Evolutionary conservation across 2,113 vertebrate species (phyloP), one percentile per base, ranked within the genome.

Genomic region (Eurystomus gularis): DNA sequence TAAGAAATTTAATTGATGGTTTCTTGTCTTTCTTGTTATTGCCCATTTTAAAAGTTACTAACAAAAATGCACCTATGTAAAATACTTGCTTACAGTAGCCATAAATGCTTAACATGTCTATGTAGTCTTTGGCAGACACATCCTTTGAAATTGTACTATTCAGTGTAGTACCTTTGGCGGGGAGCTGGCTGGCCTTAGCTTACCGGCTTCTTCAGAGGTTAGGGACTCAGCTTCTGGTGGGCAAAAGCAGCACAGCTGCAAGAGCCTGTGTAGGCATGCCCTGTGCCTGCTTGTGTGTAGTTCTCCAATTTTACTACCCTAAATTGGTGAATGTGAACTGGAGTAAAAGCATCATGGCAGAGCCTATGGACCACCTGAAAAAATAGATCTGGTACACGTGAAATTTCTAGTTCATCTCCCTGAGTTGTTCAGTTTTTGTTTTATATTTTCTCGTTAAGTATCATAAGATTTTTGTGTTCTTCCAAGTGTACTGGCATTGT

Each of bases 201-300:
- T 42, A 8, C 16, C 76, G 75, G 25, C 81, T 60, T 46, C 52
- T 81, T 31, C 66, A 73, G 49, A 65, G 64, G 17, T 13, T 39
- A 12, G 26, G 19, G 58, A 6, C 54, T 93, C 62, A 86, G 52
- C 39, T 83, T 86, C 29, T 81, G 49, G 44, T 69, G 64, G 54
- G 11, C 44, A 55, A 46, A 72, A 77, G 24, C 61, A 49, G 54
- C 11, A 10, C 20, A 69, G 62, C 37, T 90, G 28, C 7, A 9
- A 17, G 31, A 76, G 25, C 42, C 33, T 62, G 7, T 1, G 0
- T 28, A 40, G 25, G 17, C 28, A 37, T 14, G 18, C 49, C 42
- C 65, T 44, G 4, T 4, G 6, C 31, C 40, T 57, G 6, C 55
- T 19, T 0, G 0, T 60, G 14, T 35, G 49, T 11, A n/a, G 10